These are phyloP conservation scores for Hylyphantes graminicola DNA, from an alignment of 1,140 invertebrate species.

Conservation along the genomic window DNA sequence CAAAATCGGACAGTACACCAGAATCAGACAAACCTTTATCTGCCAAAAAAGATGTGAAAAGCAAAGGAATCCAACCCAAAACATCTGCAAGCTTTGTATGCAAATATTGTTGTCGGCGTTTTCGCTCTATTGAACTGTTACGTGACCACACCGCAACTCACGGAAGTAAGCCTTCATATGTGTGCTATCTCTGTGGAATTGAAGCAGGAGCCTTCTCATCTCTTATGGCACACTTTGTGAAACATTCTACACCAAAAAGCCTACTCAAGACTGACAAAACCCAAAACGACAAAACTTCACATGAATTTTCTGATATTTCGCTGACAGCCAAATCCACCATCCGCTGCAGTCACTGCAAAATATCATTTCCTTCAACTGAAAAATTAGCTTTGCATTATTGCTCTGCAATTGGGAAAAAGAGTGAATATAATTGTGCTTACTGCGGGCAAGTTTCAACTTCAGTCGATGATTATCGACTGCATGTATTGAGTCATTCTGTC, in stretches of 20 bases:
- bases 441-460: conserved; percentile 34
- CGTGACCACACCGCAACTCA: conserved; percentile 2
- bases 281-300: background rate
- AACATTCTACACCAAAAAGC: conserved; percentile 29
- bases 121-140: conserved; percentile 18
- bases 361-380: conserved; percentile 8
- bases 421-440: conserved; percentile 53
- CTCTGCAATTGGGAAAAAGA: background rate
- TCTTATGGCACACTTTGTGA: conserved; percentile 48
- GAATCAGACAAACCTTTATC: background rate
- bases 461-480: conserved; percentile 41
- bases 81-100: conserved; percentile 19
- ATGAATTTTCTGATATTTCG: background rate
- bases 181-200: conserved; percentile 39
- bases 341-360: conserved; percentile 29
- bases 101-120: conserved; percentile 46
- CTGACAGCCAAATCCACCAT: background rate
- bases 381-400: conserved; percentile 23
- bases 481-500: conserved; percentile 51
- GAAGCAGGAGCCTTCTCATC: conserved; percentile 40
- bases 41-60: background rate
- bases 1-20: background rate
- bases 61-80: conserved; percentile 1
- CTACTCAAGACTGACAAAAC: background rate
- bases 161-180: conserved; percentile 42